Evolutionary conservation across 1,140 invertebrate genomes (phyloP).

Genomic region (Megathymus violae): DNA sequence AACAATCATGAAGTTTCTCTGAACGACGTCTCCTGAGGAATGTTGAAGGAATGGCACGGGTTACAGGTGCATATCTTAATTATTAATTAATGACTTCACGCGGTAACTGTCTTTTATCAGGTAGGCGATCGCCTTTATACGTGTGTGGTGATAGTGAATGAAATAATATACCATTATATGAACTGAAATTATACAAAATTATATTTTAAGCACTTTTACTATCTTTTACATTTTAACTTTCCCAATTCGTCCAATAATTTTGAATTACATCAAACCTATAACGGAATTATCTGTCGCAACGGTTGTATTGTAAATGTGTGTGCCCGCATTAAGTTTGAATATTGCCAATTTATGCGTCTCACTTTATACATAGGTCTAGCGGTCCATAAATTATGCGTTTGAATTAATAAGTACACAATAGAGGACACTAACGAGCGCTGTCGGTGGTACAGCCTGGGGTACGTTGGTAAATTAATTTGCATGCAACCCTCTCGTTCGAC

Average conservation of each 20-base stretch:
- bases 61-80: slow-evolving; percentile 41
- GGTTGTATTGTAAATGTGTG: slow-evolving; percentile 39
- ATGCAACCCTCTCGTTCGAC: slow-evolving; percentile 62
- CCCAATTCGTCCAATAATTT: slow-evolving; percentile 40
- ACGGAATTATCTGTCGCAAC: slow-evolving; percentile 39
- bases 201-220: too few relatives aligned
- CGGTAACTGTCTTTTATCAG: slow-evolving; percentile 17
- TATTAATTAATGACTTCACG: slow-evolving; percentile 25
- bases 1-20: slow-evolving; percentile 66
- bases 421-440: slow-evolving; percentile 59
- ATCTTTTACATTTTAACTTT: slow-evolving; percentile 21
- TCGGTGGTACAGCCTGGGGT: slow-evolving; percentile 57
- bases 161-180: too few relatives aligned
- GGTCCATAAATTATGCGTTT: slow-evolving; percentile 70
- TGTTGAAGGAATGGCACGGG: slow-evolving; percentile 23
- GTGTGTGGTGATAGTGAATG: too few relatives aligned
- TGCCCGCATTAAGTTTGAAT: slow-evolving; percentile 79
- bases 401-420: slow-evolving; percentile 78
- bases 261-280: slow-evolving; percentile 49
- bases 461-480: slow-evolving; percentile 72
- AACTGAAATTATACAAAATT: too few relatives aligned
- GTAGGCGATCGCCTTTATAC: slow-evolving; percentile 10
- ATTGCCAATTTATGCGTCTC: slow-evolving; percentile 70
- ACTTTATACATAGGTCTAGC: slow-evolving; percentile 46
- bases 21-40: slow-evolving; percentile 44